Evolutionary conservation across 1,140 invertebrate genomes (phyloP).

Genomic region (Solen grandis): DNA sequence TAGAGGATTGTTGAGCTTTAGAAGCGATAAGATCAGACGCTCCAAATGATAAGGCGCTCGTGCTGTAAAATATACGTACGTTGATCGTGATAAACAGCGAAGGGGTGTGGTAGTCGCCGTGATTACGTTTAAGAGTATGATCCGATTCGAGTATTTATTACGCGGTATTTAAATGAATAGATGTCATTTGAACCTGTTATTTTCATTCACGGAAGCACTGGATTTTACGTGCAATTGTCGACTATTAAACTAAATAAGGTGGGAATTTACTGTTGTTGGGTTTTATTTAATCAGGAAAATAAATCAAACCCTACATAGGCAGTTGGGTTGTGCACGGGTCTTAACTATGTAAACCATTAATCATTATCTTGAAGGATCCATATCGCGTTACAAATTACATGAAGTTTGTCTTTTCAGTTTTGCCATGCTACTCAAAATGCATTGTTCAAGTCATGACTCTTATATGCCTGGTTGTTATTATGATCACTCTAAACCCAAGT

Average conservation of each 20-base stretch:
- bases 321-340: no score
- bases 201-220: no score
- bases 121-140: conserved; percentile 30
- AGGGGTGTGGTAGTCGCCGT: conserved; percentile 41
- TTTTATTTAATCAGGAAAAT: no score
- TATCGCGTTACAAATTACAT: conserved; percentile 42
- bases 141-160: conserved; percentile 33
- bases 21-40: no score
- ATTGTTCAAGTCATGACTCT: conserved; percentile 20
- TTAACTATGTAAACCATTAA: no score
- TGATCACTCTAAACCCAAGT: conserved; percentile 52
- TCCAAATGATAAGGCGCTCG: conserved; percentile 21
- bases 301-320: no score
- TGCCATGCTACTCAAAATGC: conserved; percentile 35
- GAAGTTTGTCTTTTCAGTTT: conserved; percentile 47
- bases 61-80: conserved; percentile 22
- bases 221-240: no score
- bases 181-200: conserved; percentile 44
- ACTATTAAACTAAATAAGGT: no score
- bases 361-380: conserved; percentile 48
- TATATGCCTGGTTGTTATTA: conserved; percentile 30
- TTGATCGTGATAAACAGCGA: conserved; percentile 33
- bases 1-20: no score
- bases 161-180: conserved; percentile 16
- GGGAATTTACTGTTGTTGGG: no score